Evolutionary conservation across 2,113 vertebrate species (phyloP), one percentile per base, ranked within the genome.

Genomic region (Rallus limicola): DNA sequence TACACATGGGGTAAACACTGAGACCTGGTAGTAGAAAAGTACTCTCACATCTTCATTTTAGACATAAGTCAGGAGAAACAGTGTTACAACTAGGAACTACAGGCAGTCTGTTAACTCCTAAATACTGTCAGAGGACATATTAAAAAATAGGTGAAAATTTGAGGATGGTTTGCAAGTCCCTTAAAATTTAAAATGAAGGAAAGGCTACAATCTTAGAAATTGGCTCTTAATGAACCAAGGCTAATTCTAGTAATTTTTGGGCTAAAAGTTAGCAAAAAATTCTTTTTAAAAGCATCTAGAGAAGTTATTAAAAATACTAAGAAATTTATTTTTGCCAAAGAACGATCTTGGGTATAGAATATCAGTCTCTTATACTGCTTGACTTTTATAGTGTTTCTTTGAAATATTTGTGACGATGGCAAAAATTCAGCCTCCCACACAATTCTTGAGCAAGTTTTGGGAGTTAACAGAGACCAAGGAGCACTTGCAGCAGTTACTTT

Each of bases 1-100:
- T 68, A 20, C 20, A 36, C 1, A 2, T 59, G n/a, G 5, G 24
- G 2, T 59, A 70, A 70, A 50, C 16, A 15, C 13, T 0, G 3
- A 46, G 6, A 21, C 11, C 6, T 52, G 28, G 48, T n/a, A 75
- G n/a, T 44, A 40, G 65, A 10, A 16, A 69, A 74, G 5, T 31
- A 5, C 1, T 36, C 21, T 59, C 16, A 40, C 29, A 56, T 77
- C 33, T 65, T 74, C 13, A 21, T 81, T 90, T 93, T 53, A 76
- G 56, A 38, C 8, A 19, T 60, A n/a, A 23, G 2, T 16, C 42
- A 28, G 76, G 29, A 69, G 15, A 88, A 92, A 67, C 24, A 31
- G 9, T 18, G 17, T 16, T 70, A 31, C 6, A 55, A 13, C 7
- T 28, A 36, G 28, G 63, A 85, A 82, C 29, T 42, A 16, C 40